Conservation (phyloP, 1,140 invertebrate species). For the Lucilia cuprina region DNA sequence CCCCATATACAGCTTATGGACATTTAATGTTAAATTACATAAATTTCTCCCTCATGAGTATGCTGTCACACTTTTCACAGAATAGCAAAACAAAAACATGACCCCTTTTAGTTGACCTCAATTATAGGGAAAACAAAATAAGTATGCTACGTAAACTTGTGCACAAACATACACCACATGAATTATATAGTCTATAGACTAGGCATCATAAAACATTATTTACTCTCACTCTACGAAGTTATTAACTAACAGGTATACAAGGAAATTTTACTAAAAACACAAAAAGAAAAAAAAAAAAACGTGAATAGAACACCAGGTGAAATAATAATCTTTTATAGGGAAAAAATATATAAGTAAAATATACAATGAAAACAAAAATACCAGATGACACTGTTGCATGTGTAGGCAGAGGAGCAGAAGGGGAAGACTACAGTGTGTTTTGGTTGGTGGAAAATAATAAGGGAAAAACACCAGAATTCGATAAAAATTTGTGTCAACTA, state of each 20-base stretch:
- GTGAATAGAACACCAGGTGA: background rate
- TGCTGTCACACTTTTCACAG: background rate
- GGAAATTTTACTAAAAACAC: background rate
- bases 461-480: background rate
- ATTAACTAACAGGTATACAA: background rate
- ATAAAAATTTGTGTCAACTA: conserved; percentile 18
- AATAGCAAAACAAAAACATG: conserved; percentile 2
- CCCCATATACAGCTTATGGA: conserved; percentile 14
- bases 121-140: conserved; percentile 24
- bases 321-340: background rate
- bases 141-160: background rate
- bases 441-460: background rate
- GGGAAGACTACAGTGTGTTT: background rate
- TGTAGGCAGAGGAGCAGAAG: background rate
- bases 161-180: background rate
- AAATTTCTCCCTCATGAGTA: conserved; percentile 29
- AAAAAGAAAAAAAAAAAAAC: background rate
- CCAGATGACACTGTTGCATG: conserved; percentile 19
- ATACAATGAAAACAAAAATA: background rate
- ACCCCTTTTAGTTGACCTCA: conserved; percentile 29
- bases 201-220: conserved; percentile 24
- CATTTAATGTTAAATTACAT: conserved; percentile 33
- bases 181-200: no score
- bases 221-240: background rate
- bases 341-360: background rate